A percentile compares a stretch with the other conserved stretches of the same genome.
Evolutionary conservation across 2,888 invertebrate genomes (phyloP).

Genomic region (Heliconius hortense): DNA sequence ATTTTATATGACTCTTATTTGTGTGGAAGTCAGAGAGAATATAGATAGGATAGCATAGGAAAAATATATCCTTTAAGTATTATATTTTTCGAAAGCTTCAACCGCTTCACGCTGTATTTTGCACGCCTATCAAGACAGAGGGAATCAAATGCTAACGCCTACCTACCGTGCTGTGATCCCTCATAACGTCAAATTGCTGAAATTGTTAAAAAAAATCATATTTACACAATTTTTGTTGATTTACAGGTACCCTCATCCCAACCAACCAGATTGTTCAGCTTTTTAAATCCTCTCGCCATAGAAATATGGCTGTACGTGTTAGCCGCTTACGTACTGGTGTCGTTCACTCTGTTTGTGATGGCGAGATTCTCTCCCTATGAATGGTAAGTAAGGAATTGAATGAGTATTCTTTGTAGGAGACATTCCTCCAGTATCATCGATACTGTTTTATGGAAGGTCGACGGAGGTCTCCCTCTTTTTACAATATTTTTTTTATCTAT

Average conservation of each 20-base stretch:
- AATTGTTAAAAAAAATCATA: not conserved
- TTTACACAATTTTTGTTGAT: constrained; percentile 27
- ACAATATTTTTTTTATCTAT: no score
- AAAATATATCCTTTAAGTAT: no score
- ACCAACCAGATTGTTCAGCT: constrained; percentile 94
- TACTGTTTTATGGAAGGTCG: no score
- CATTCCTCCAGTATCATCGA: no score
- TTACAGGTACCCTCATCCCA: constrained; percentile 93
- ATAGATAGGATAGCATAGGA: no score
- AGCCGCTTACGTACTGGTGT: constrained; percentile 96
- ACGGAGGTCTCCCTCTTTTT: no score
- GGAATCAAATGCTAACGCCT: no score
- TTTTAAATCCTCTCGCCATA: constrained; percentile 97
- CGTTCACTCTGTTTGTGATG: constrained; percentile 96
- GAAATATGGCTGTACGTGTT: constrained; percentile 98
- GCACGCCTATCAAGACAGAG: no score
- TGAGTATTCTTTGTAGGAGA: not conserved
- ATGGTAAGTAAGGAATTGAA: constrained; percentile 79
- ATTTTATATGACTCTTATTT: not conserved
- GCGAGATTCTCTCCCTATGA: constrained; percentile 98
- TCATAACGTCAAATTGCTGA: no score
- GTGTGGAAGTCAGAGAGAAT: not conserved
- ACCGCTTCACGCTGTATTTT: no score
- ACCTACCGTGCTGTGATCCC: no score
- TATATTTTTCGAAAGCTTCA: no score